Conservation (phyloP, 2,888 invertebrate genomes). For the Linnaemya tessellans region DNA sequence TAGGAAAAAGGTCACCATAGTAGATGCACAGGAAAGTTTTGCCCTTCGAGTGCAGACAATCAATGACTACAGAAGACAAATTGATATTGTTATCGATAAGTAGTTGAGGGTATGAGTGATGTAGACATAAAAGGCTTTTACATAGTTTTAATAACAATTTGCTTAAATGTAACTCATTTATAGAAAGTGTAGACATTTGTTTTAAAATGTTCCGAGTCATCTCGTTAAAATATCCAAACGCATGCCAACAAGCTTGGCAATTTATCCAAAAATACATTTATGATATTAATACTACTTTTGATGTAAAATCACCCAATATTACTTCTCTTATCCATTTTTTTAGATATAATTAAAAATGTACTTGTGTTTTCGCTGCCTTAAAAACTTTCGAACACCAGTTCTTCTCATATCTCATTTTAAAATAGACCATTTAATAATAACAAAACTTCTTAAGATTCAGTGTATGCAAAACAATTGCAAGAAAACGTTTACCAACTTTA, state of each 20-base stretch:
- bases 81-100: slow-evolving; percentile 36
- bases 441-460: slow-evolving; percentile 46
- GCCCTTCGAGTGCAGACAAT: slow-evolving; percentile 18
- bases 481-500: slow-evolving; percentile 62
- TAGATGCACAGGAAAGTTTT: slow-evolving; percentile 56
- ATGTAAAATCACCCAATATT: slow-evolving; percentile 46
- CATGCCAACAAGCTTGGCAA: slow-evolving; percentile 40
- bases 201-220: slow-evolving; percentile 61
- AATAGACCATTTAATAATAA: slow-evolving; percentile 51
- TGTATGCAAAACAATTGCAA: slow-evolving; percentile 60
- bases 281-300: slow-evolving; percentile 48
- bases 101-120: slow-evolving; percentile 10
- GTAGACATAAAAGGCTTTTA: slow-evolving; percentile 18
- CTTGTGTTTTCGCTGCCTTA: slow-evolving; percentile 56
- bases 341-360: slow-evolving; percentile 45
- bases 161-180: slow-evolving; percentile 42
- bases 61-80: slow-evolving; percentile 39
- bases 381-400: slow-evolving; percentile 36
- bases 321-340: slow-evolving; percentile 43
- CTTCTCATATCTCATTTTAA: slow-evolving; percentile 14
- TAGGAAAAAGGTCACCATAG: slow-evolving; percentile 25
- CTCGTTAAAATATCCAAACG: slow-evolving; percentile 45
- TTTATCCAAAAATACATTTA: slow-evolving; percentile 60
- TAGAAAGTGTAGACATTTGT: slow-evolving; percentile 49
- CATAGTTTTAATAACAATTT: slow-evolving; percentile 49